A percentile compares a stretch with the other conserved stretches of the same genome.
Conservation (phyloP, 2,113 vertebrate species). For the Cyphomyrus plagiostoma region DNA sequence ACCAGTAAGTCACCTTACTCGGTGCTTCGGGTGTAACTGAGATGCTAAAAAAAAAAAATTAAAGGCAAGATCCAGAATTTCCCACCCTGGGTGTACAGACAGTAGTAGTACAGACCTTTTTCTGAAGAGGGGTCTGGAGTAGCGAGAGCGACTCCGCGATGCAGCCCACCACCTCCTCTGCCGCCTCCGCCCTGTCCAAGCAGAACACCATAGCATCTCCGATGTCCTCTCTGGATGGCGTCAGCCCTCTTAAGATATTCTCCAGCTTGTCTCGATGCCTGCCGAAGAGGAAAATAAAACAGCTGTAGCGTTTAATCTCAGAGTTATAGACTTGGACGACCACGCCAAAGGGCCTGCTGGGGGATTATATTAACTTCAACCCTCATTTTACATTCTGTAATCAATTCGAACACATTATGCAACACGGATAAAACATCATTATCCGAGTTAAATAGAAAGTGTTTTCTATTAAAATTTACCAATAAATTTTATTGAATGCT, state of each 20-base stretch:
- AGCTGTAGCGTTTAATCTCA: not conserved
- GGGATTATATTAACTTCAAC: not conserved
- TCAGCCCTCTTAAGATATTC: conserved; percentile 53
- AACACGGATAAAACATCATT: not conserved
- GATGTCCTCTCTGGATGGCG: conserved; percentile 52
- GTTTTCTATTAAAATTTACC: not conserved
- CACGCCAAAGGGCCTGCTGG: not conserved
- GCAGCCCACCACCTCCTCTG: conserved; percentile 66
- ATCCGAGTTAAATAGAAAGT: not conserved
- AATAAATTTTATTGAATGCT: not conserved
- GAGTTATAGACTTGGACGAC: no score
- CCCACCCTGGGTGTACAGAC: not conserved
- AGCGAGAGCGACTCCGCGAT: conserved; percentile 59
- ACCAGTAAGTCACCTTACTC: not conserved
- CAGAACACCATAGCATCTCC: conserved; percentile 66
- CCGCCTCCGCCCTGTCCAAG: conserved; percentile 64
- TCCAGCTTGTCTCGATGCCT: conserved; percentile 65
- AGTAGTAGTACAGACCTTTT: conserved; percentile 32
- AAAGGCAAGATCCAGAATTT: not conserved
- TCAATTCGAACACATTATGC: not conserved
- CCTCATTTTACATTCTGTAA: not conserved
- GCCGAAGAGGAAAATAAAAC: not conserved
- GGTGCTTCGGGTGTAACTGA: not conserved
- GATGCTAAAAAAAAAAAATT: not conserved
- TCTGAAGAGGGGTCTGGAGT: conserved; percentile 63